phyloP scores from a whole-genome alignment of 2,113 vertebrate genomes.

The Alaudala cheleensis region DNA sequence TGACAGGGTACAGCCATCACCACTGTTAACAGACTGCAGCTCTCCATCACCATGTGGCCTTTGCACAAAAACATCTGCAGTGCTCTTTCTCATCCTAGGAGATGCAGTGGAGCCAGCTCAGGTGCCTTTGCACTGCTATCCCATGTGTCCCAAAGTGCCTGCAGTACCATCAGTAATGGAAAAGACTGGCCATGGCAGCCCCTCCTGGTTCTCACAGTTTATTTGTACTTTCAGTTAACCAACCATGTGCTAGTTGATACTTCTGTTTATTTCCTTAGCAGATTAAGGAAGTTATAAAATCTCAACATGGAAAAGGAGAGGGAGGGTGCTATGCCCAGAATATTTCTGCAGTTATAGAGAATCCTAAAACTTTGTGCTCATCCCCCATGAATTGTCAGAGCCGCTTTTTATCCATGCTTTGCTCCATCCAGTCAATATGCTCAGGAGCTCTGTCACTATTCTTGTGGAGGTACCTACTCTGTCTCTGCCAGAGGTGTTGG shows the following conservation, averaged over 20 bases:
- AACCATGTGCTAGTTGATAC: not conserved
- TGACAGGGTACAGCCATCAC: not conserved
- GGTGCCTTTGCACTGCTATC: not conserved
- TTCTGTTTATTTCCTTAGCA: not conserved
- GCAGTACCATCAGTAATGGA: not conserved
- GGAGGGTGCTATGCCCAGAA: not conserved
- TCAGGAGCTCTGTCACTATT: not conserved
- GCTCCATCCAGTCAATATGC: not conserved
- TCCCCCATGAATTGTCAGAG: not conserved
- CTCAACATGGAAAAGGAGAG: not conserved
- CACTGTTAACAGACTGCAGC: not conserved
- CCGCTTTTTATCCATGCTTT: not conserved
- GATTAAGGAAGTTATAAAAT: not conserved
- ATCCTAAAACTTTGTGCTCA: not conserved
- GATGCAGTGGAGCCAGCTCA: not conserved
- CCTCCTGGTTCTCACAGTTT: not conserved
- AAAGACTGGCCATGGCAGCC: accelerated
- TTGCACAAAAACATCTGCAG: not conserved
- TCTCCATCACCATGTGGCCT: not conserved
- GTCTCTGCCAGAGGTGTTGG: not conserved
- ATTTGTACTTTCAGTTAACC: not conserved
- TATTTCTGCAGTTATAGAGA: not conserved
- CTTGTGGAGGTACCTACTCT: not conserved
- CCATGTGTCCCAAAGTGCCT: not conserved
- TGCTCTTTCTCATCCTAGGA: not conserved